These are phyloP conservation scores for Bradypodion pumilum DNA, from an alignment of 2,797 vertebrate genomes.

Conservation along the genomic window DNA sequence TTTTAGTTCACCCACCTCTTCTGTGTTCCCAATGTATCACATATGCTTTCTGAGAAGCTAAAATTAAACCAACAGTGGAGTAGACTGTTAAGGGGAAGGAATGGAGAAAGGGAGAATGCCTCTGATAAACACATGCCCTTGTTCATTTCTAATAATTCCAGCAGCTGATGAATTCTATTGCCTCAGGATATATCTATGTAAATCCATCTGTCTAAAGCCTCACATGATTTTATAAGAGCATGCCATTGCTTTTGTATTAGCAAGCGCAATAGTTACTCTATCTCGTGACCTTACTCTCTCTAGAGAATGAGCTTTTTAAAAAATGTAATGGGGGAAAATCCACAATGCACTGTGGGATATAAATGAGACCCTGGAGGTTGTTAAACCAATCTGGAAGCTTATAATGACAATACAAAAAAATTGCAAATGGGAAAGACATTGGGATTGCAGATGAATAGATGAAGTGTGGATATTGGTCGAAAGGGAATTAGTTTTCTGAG, in stretches of 20 bases:
- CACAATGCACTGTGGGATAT: slow-evolving; percentile 59
- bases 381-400: slow-evolving; percentile 67
- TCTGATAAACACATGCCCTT: slow-evolving; percentile 58
- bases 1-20: slow-evolving; percentile 26
- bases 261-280: slow-evolving; percentile 70
- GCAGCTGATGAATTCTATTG: slow-evolving; percentile 62
- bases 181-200: slow-evolving; percentile 67
- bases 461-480: slow-evolving; percentile 50
- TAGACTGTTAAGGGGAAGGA: slow-evolving; percentile 28
- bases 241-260: slow-evolving; percentile 65
- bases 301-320: slow-evolving; percentile 69
- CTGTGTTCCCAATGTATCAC: background rate
- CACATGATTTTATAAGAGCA: slow-evolving; percentile 66
- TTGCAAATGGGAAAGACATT: slow-evolving; percentile 62
- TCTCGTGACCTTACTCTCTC: slow-evolving; percentile 64
- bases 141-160: slow-evolving; percentile 68
- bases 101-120: slow-evolving; percentile 24
- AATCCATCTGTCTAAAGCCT: slow-evolving; percentile 64
- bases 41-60: background rate
- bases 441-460: slow-evolving; percentile 54
- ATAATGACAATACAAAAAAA: slow-evolving; percentile 71
- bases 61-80: slow-evolving; percentile 56
- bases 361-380: slow-evolving; percentile 74
- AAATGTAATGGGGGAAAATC: slow-evolving; percentile 69
- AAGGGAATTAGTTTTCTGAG: slow-evolving; percentile 48